Percentiles rank a stretch among this genome's conserved stretches.
phyloP scores from a whole-genome alignment of 2,888 invertebrate species.

The Hemithea aestivaria region DNA sequence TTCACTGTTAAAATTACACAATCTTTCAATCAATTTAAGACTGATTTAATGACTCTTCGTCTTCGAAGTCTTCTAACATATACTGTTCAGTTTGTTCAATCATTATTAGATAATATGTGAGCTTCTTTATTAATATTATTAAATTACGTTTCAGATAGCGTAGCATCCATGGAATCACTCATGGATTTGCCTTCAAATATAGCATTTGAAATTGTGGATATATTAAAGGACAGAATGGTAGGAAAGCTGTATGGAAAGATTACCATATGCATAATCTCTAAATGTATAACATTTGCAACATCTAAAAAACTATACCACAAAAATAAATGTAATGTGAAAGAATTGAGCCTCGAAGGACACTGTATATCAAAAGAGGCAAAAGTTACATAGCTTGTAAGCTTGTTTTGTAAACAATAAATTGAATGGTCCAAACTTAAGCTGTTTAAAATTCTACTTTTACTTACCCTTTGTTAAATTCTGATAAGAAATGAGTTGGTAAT shows the following conservation, averaged over 20 bases:
- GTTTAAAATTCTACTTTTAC: conserved; percentile 34
- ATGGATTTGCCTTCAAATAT: conserved; percentile 67
- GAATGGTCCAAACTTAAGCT: conserved; percentile 29
- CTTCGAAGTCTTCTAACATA: too few species aligned
- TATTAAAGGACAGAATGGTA: conserved; percentile 60
- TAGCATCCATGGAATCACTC: conserved; percentile 60
- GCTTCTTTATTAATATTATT: conserved; percentile 1
- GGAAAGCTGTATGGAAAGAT: conserved; percentile 65
- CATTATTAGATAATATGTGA: too few species aligned
- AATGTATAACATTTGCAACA: conserved; percentile 58
- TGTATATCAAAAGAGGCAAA: conserved; percentile 53
- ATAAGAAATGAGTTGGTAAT: conserved; percentile 25
- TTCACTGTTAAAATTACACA: too few species aligned
- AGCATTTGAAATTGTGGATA: conserved; percentile 64
- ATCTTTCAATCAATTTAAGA: too few species aligned
- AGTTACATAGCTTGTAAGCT: conserved; percentile 39
- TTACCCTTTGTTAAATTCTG: conserved; percentile 23
- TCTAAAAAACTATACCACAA: conserved; percentile 59
- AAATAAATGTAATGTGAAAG: conserved; percentile 55
- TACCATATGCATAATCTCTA: conserved; percentile 59
- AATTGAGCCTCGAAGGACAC: conserved; percentile 51
- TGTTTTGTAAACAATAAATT: conserved; percentile 50
- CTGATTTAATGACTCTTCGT: too few species aligned
- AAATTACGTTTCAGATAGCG: conserved; percentile 53
- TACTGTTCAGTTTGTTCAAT: too few species aligned